Evolutionary conservation across 2,113 vertebrate species (phyloP).

Genomic region (Solenodon paradoxus): DNA sequence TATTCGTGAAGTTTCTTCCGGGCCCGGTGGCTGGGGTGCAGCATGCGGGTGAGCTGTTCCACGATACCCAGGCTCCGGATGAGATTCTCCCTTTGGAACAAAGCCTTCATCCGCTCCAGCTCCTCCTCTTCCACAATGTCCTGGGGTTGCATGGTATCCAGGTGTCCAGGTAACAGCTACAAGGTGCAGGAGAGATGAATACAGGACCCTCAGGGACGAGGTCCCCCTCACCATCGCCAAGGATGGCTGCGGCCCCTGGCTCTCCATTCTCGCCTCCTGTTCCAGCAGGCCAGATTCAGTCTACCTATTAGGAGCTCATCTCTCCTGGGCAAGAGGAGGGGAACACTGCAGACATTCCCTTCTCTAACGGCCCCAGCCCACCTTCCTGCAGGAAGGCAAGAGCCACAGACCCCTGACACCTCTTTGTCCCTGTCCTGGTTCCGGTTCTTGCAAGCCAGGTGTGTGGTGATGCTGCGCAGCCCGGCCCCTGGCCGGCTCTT

Average conservation of each 20-base stretch:
- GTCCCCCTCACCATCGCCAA: neutral
- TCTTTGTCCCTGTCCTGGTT: slow-evolving; percentile 67
- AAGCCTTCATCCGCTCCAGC: slow-evolving; percentile 74
- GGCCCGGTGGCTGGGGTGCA: slow-evolving; percentile 18
- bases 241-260: neutral
- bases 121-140: slow-evolving; percentile 83
- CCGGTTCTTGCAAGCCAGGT: slow-evolving; percentile 36
- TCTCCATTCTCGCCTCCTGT: neutral
- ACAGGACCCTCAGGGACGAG: neutral
- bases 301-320: neutral
- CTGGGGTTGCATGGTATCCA: slow-evolving; percentile 80
- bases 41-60: slow-evolving; percentile 75
- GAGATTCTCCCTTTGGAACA: slow-evolving; percentile 79
- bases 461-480: neutral
- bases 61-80: slow-evolving; percentile 80
- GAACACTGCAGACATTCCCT: neutral
- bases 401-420: slow-evolving; percentile 64
- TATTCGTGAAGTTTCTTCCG: neutral
- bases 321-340: neutral
- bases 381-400: neutral
- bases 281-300: neutral
- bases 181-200: neutral
- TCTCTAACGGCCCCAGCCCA: neutral
- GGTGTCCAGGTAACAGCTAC: neutral
- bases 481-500: slow-evolving; percentile 33